These are phyloP conservation scores for Callopanchax toddi DNA, from an alignment of 2,113 vertebrate species.

Conservation along the genomic window DNA sequence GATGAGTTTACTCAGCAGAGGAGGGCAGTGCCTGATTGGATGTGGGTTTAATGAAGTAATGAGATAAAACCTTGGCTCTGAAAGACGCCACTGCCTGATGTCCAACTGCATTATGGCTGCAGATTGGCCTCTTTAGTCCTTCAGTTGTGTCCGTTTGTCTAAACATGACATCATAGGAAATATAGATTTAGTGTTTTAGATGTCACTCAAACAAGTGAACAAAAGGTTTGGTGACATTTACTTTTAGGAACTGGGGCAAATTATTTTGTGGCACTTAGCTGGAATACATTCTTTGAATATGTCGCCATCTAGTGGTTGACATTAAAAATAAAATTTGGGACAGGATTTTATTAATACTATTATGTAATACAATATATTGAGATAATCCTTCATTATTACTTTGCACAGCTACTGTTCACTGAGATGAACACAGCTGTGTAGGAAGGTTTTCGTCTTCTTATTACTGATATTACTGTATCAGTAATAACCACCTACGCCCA, in stretches of 20 bases:
- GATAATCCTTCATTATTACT: constrained; percentile 15
- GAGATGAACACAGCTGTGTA: background rate
- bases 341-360: constrained; percentile 21
- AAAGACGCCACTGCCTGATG: constrained; percentile 1
- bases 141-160: background rate
- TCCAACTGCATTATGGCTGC: background rate
- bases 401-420: background rate
- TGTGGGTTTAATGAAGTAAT: constrained; percentile 66
- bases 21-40: constrained; percentile 50
- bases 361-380: constrained; percentile 18
- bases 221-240: background rate
- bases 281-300: constrained; percentile 8
- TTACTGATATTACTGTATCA: no score
- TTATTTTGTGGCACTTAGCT: background rate
- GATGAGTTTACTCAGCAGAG: constrained; percentile 64
- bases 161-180: background rate
- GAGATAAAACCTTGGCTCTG: constrained; percentile 51
- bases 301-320: constrained; percentile 62
- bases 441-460: background rate
- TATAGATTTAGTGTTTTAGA: background rate
- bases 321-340: background rate
- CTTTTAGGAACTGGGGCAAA: background rate
- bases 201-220: background rate
- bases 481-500: no score
- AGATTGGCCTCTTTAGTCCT: background rate